phyloP scores from a whole-genome alignment of 2,797 vertebrate species.

The Mareca penelope region DNA sequence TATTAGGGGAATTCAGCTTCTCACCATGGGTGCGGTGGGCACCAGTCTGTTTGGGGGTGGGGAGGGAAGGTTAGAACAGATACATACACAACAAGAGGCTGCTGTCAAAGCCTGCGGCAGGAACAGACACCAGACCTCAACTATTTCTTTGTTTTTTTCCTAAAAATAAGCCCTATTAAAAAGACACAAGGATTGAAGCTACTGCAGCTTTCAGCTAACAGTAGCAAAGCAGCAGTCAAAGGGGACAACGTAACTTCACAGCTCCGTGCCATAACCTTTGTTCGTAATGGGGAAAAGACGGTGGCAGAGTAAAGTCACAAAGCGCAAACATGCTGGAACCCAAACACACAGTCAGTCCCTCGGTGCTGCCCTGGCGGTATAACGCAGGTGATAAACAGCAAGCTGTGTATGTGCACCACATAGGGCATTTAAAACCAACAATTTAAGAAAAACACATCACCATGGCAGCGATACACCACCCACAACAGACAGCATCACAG shows the following conservation, averaged over 20 bases:
- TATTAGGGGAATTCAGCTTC: not conserved
- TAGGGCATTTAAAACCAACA: not conserved
- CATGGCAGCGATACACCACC: not conserved
- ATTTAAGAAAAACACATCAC: not conserved
- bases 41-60: not conserved
- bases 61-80: not conserved
- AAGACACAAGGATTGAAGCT: not conserved
- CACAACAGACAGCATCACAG: not conserved
- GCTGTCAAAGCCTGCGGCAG: not conserved
- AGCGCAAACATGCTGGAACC: not conserved
- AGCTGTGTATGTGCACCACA: not conserved
- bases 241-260: not conserved
- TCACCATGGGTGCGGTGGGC: not conserved
- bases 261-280: fast-evolving
- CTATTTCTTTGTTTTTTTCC: not conserved
- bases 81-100: not conserved
- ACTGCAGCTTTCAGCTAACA: not conserved
- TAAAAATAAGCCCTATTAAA: not conserved
- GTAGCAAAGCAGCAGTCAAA: not conserved
- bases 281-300: not conserved
- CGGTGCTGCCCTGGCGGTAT: not conserved
- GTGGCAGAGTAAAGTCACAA: not conserved
- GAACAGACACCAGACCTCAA: not conserved
- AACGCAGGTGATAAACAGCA: not conserved
- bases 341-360: not conserved